Base-by-base conservation (phyloP, 1,140 invertebrate genomes). In the Ptiloglossa arizonensis region DNA sequence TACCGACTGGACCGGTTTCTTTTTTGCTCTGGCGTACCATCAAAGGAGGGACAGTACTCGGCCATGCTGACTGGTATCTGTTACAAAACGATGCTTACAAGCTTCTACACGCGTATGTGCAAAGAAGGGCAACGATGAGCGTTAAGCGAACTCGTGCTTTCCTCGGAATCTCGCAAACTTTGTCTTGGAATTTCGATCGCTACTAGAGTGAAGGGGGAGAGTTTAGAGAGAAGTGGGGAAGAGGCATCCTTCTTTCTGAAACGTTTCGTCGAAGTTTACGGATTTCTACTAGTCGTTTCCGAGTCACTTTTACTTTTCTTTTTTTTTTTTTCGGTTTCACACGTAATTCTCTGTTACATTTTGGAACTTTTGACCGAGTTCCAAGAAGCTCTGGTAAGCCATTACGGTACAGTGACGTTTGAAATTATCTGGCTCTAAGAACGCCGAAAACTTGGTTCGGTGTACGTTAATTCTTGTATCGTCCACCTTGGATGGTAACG, bases 1-100 rank as follows among this genome's bases (percentile, higher is more conserved):
- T 82, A 86, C 85, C 80, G 81, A 86, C 86, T 82, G 77, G 84
- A 87, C 86, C 86, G 86, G 86, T 87, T 87, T 82, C 78, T 82
- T 70, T 79, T 76, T 66, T 75, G 64, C 63, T 44, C 68, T 38
- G 66, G 17, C 22, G 56, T 72, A 44, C 75, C 75, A 78, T 78
- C 75, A 78, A 78, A 78, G 75, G 75, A 78, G 75, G 75, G 69
- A 87, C 86, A 85, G 82, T 87, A 86, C 84, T 75, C 57, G 35
- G 38, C 46, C 38, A 41, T 72, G 75, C 24, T 56, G 75, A 63
- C 75, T 78, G 57, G 73, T 60, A 60, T 76, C 73, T 59, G 73
- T 76, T 76, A 69, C 73, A 76, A 76, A 76, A 76, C 73, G 73
- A 76, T 69, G 73, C 73, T 69, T 69, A 59, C 66, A 50, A 59